Conservation (phyloP, 2,797 vertebrate genomes). For the Hydrophis major region DNA sequence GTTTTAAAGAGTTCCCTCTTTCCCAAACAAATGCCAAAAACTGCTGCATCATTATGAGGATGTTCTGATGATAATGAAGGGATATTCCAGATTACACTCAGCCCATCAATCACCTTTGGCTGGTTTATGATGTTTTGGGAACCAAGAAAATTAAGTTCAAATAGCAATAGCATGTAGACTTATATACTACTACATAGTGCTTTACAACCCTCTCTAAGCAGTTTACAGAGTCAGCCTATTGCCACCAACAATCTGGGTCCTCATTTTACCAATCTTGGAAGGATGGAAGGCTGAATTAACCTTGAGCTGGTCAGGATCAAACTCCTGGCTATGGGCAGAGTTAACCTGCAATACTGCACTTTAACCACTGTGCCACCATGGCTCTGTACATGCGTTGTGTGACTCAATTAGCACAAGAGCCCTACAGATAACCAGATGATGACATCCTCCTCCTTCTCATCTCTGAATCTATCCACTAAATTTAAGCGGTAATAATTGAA, state of each 20-base stretch:
- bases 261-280: neutral
- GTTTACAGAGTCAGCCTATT: neutral
- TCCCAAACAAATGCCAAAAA: neutral
- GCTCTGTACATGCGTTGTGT: neutral
- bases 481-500: neutral
- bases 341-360: neutral
- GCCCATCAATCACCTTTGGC: neutral
- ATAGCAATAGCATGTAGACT: neutral
- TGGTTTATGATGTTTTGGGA: neutral
- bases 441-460: neutral
- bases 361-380: neutral
- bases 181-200: neutral
- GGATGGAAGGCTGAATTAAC: neutral
- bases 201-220: neutral
- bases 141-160: neutral
- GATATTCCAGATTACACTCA: neutral
- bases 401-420: neutral
- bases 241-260: neutral
- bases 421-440: neutral
- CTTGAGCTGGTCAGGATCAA: neutral
- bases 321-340: neutral
- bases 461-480: neutral
- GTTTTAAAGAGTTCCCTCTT: neutral
- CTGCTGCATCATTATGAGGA: neutral
- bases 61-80: neutral